Evolutionary conservation across 2,113 vertebrate species (phyloP).

Genomic region (Urocynchramus pylzowi): DNA sequence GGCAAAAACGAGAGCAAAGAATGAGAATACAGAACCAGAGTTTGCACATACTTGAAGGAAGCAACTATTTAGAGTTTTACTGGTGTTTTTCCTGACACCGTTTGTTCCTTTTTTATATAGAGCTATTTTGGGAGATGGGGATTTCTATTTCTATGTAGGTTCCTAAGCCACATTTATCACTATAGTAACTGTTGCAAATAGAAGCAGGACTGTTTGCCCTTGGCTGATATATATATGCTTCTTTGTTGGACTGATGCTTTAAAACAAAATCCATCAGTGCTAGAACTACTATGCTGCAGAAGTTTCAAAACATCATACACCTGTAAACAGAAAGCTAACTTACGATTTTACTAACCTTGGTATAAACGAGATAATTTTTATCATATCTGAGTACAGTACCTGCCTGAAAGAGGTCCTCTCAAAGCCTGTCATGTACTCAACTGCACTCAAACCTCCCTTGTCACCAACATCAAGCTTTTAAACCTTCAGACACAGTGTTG

Average conservation of each 20-base stretch:
- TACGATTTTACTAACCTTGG: neutral
- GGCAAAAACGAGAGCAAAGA: neutral
- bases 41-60: neutral
- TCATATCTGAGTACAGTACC: neutral
- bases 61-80: neutral
- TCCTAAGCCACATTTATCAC: neutral
- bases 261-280: neutral
- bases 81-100: neutral
- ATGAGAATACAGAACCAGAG: neutral
- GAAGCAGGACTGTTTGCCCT: neutral
- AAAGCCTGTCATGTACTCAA: neutral
- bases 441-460: neutral
- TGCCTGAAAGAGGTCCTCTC: neutral
- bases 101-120: conserved; percentile 41
- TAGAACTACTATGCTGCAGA: neutral
- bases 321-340: neutral
- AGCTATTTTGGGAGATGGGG: conserved; percentile 24
- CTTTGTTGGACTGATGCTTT: neutral
- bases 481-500: neutral
- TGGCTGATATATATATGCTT: neutral
- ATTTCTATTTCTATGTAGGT: conserved; percentile 37
- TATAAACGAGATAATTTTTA: neutral
- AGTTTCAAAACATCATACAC: neutral
- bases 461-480: neutral
- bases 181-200: conserved; percentile 24